Evolutionary conservation across 37 sponge, comb jelly and placozoan genomes (phyloP), one percentile per base, ranked within the genome.

Genomic region (Crambe crambe): DNA sequence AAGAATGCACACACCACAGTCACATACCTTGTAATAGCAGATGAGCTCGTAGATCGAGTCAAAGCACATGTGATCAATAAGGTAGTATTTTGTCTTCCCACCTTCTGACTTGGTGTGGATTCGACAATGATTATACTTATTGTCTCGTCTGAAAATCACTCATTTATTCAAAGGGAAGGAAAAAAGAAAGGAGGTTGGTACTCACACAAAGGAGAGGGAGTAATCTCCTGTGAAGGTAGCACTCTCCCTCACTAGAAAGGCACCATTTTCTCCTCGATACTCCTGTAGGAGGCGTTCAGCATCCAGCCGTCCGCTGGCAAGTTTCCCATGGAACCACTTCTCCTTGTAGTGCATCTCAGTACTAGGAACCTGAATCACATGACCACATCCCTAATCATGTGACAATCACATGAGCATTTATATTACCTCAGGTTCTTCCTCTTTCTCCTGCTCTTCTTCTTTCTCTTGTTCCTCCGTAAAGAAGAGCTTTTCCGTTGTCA

Each of bases 211-310:
- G 1, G 95, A 94, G 29, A 97, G 86, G 0, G 97, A 91, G 63
- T 89, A 87, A 70, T 97, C 95, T 40, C 97, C 97, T 21, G 87
- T 79, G 68, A 91, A 94, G 4, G 92, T 95, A 57, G 96, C 87
- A 82, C 95, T 97, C 62, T 96, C 97, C 37, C 97, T 71, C 36
- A 97, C 95, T 0, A 97, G 68, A 70, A 97, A 97, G 51, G 95
- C 78, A n/a, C 97, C 97, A 73, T 97, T 89, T 17, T 64, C 79
- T 10, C 85, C 89, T 35, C 72, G 81, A 58, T 93, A 89, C 36
- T 94, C 83, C n/a, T 75, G 42, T 38, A 98, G 86, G 34, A 94
- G 66, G 21, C 86, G 51, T 89, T 89, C 89, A 0, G 96, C 95
- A 58, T 87, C 94, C 18, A 83, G 71, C 23, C 94, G 74, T 10